Base-by-base conservation (phyloP, 2,888 invertebrate species). In the Sipha maydis region DNA sequence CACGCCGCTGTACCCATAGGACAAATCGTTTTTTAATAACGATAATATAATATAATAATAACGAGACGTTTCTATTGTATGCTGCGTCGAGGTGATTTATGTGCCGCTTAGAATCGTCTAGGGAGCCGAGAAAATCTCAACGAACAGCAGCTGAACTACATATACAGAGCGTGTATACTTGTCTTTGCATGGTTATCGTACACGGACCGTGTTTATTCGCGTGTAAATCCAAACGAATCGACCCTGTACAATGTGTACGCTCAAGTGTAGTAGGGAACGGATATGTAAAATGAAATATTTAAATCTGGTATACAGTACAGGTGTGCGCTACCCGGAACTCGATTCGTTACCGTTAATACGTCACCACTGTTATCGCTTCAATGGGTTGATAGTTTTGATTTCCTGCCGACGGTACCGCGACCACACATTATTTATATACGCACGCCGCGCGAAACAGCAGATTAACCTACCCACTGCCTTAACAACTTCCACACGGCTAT, bases 281-380 rank as follows among this genome's bases (percentile, higher is more conserved):
- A 61, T 25, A 61, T 25, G 61, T 61, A 2, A 7, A 4, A 21
- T 61, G 25, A 5, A 61, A 61, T 61, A 28, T 69, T 0, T 69
- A 69, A 28, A 69, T 69, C 14, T 48, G 48, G 48, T 28, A 69
- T 14, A 69, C 11, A 41, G 34, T 34, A 9, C 7, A 11, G 9
- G 28, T 69, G 25, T 5, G 7, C 14, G 38, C 17, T 76, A 84
- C 84, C 79, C 79, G 86, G 86, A 86, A 86, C 86, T 86, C 54
- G 86, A 86, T 86, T 86, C 79, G 86, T 86, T 86, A 86, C 86
- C 86, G 86, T 86, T 86, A 86, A 71, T 69, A 34, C 84, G 14
- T n/a, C 34, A 38, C 38, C 54, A 54, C 73, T n/a, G 83, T 38
- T 75, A 38, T 83, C 83, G 83, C 38, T 76, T 76, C 83, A 61